Evolutionary conservation across 2,888 invertebrate species (phyloP), one percentile per base, ranked within the genome.

Genomic region (Sesia apiformis): DNA sequence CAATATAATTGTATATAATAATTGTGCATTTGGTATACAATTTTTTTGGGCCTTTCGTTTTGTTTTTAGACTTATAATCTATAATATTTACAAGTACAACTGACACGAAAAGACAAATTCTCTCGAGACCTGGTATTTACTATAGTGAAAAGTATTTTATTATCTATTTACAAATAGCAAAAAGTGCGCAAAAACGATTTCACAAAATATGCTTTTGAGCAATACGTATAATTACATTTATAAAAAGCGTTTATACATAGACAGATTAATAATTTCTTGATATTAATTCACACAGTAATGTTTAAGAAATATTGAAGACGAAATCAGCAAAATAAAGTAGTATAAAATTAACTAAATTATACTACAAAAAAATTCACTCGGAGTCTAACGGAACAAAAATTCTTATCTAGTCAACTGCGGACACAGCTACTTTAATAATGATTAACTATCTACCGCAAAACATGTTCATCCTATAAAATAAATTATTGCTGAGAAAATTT

Each of bases 131-230:
- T 73, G 69, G 69, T 84, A 81, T 78, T 66, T 73, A 76, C 72
- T 23, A 23, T 23, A 23, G 23, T 23, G 23, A 23, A 74, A 51
- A 53, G 39, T 55, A 54, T 54, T 55, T 55, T 72, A 70, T 72
- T 69, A 76, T 76, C 69, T 84, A 86, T 85, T 76, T 85, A 86
- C 83, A 86, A n/a, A 74, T 77, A 87, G 87, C 87, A 85, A 87
- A 85, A 79, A 87, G 88, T 88, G 88, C 88, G 81, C 85, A 86
- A 85, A 86, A 87, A 86, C 81, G 81, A 82, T 80, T 77, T 88
- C 88, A 88, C 84, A 88, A 88, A 88, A 88, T 88, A 88, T 86
- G 84, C 87, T 84, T 87, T 88, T 88, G 88, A 88, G 88, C 88
- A 88, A 86, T 85, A 87, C 77, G 73, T 83, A 83, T 81, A 67